These are phyloP conservation scores for Leptobrachium leishanense DNA, from an alignment of 2,113 vertebrate species.

Conservation along the genomic window DNA sequence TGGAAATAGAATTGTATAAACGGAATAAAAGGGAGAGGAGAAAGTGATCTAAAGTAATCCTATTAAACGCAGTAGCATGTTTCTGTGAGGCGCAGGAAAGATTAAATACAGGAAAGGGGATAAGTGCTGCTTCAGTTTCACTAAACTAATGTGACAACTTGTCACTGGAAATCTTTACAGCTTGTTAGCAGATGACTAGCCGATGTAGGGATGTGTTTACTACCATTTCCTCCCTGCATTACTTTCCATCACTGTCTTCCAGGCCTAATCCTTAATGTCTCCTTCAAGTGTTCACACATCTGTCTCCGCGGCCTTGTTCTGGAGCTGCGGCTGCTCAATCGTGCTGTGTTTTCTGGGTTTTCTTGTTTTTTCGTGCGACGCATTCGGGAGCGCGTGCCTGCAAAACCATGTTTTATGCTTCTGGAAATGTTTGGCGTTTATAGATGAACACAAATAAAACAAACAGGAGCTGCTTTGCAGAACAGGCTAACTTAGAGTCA, in stretches of 20 bases:
- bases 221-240: constrained; percentile 69
- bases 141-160: constrained; percentile 85
- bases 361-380: neutral
- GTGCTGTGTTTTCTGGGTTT: neutral
- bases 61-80: constrained; percentile 75
- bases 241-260: constrained; percentile 59
- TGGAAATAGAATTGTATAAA: constrained; percentile 68
- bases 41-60: constrained; percentile 76
- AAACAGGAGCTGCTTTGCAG: no score
- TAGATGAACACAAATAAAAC: no score
- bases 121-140: constrained; percentile 77
- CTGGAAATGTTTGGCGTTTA: no score
- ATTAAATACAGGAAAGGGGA: constrained; percentile 78
- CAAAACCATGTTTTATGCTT: no score
- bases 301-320: constrained; percentile 73
- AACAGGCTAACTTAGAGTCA: no score
- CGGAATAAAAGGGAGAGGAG: constrained; percentile 57
- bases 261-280: constrained; percentile 73
- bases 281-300: constrained; percentile 78
- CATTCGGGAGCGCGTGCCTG: constrained; percentile 2
- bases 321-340: constrained; percentile 59
- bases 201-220: constrained; percentile 75
- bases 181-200: constrained; percentile 76
- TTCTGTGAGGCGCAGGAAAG: constrained; percentile 70
- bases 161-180: constrained; percentile 80